Evolutionary conservation across 2,888 invertebrate species (phyloP), one percentile per base, ranked within the genome.

Genomic region (Drepanosiphum platanoidis): DNA sequence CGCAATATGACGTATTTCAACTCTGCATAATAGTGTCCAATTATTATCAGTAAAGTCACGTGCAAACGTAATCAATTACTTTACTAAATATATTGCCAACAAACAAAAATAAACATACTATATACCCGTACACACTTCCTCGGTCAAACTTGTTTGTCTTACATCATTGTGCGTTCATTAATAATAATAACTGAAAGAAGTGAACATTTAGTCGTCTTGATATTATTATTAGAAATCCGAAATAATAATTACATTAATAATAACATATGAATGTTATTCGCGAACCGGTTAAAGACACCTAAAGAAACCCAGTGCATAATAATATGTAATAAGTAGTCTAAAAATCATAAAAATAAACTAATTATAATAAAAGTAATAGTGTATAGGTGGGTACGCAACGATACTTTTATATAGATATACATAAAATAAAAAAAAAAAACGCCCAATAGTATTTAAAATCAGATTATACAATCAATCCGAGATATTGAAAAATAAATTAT

Each of bases 41-140:
- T 79, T 66, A 64, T 64, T 36, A 68, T 34, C 46, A 46, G 68
- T 68, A 46, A n/a, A 68, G 66, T 79, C 79, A 68, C 79, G 79
- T 68, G 4, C 66, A n/a, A 79, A 46, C 22, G 42, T 32, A 68
- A 79, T 78, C 61, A 66, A 46, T 22, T 22, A 32, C 30, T 68
- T 79, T 32, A 32, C 13, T 46, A 68, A 39, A 34, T 18, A 36
- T 39, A 34, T 46, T 79, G 42, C 79, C 66, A 66, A 78, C 64
- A 42, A 22, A 61, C 18, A 36, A 77, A 61, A 61, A 61, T n/a
- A 22, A 61, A 22, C 22, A 61, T 58, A 58, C 2, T 42, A 18
- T 7, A 58, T 30, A 46, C 34, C 3, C 5, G 27, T 27, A 15
- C 27, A 39, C 11, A 78, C 77, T 78, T 78, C 77, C 77, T 61